These are phyloP conservation scores for Saccostrea echinata DNA, from an alignment of 1,140 invertebrate genomes.

Conservation along the genomic window DNA sequence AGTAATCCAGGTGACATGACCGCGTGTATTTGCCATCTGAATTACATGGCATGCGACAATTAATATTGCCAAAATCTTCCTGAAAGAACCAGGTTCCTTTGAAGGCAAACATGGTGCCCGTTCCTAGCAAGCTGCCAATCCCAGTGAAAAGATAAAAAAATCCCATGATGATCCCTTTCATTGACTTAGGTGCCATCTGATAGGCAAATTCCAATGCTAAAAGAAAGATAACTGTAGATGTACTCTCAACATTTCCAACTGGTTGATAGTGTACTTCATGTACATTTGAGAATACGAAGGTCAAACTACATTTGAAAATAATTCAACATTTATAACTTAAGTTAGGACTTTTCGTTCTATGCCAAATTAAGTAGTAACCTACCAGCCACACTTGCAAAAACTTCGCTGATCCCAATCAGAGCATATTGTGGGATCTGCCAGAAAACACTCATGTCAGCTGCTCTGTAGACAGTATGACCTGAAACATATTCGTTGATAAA, in stretches of 20 bases:
- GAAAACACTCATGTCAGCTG: constrained; percentile 81
- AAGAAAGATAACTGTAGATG: constrained; percentile 39
- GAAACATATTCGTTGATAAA: background rate
- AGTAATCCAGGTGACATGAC: constrained; percentile 81
- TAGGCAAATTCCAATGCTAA: constrained; percentile 82
- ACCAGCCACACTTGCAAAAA: constrained; percentile 81
- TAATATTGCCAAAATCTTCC: constrained; percentile 79
- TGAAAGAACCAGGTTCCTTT: constrained; percentile 75
- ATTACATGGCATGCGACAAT: constrained; percentile 70
- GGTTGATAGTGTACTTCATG: background rate
- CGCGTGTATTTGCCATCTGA: constrained; percentile 19
- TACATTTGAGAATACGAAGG: too few species aligned
- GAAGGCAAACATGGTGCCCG: constrained; percentile 74
- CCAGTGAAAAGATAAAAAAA: constrained; percentile 82
- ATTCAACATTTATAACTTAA: background rate
- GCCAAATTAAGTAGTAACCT: background rate
- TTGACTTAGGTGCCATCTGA: constrained; percentile 81
- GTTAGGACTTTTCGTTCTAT: background rate
- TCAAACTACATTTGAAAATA: background rate
- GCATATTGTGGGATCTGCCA: constrained; percentile 83
- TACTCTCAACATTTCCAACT: background rate
- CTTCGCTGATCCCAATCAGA: constrained; percentile 82
- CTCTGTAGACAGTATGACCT: constrained; percentile 76
- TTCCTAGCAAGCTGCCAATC: constrained; percentile 81
- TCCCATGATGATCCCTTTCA: constrained; percentile 82